Conservation (phyloP, 1,140 invertebrate genomes). For the Agrilus planipennis region DNA sequence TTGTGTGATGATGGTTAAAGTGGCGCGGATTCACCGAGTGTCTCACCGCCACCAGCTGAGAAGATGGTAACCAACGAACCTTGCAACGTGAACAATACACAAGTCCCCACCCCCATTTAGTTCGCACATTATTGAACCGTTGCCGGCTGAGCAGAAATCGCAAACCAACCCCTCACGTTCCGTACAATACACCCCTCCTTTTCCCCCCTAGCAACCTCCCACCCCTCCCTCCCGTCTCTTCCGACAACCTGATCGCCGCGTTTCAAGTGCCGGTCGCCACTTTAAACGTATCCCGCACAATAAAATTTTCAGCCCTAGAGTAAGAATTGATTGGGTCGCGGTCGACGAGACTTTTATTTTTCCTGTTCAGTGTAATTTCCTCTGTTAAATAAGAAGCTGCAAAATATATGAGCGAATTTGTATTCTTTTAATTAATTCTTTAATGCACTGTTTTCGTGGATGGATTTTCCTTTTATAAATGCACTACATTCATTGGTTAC, state of each 20-base stretch:
- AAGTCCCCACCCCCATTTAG: constrained; percentile 28
- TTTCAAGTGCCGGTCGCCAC: constrained; percentile 14
- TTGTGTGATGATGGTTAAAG: too few relatives aligned
- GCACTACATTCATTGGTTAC: too few relatives aligned
- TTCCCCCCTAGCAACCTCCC: neutral
- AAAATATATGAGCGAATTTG: too few relatives aligned
- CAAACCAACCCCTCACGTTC: constrained; percentile 29
- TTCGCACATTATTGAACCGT: constrained; percentile 36
- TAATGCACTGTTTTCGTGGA: too few relatives aligned
- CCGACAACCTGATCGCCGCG: neutral
- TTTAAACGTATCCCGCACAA: constrained; percentile 35
- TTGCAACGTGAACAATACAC: constrained; percentile 32
- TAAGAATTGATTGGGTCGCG: constrained; percentile 20
- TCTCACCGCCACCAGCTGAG: too few relatives aligned
- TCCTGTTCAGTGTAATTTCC: too few relatives aligned
- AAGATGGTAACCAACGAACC: constrained; percentile 29
- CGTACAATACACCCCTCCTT: too few relatives aligned
- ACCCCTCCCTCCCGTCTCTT: neutral
- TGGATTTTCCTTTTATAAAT: too few relatives aligned
- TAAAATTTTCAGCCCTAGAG: constrained; percentile 31
- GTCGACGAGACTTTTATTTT: too few relatives aligned
- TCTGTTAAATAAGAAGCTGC: too few relatives aligned
- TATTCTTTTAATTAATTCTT: too few relatives aligned
- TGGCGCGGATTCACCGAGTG: constrained; percentile 15
- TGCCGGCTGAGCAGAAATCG: constrained; percentile 33